phyloP scores from a whole-genome alignment of 2,113 vertebrate genomes.

The Donacobius atricapilla region DNA sequence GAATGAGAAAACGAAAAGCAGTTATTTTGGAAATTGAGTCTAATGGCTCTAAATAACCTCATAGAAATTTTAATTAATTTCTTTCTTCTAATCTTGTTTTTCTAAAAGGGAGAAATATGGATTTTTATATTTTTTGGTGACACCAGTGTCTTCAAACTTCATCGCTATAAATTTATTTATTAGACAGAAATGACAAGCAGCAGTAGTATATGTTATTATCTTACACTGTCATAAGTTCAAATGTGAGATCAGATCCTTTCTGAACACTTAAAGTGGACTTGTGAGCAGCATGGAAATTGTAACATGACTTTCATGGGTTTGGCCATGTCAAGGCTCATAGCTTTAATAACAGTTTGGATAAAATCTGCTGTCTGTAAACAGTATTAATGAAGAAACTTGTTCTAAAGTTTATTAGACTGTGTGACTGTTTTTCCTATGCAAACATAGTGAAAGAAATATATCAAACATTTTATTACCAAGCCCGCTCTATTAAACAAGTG shows the following conservation, averaged over 20 bases:
- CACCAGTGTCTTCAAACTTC: neutral
- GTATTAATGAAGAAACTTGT: neutral
- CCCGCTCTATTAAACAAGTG: neutral
- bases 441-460: neutral
- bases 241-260: neutral
- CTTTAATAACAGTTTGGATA: neutral
- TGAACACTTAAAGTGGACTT: neutral
- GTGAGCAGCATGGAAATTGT: neutral
- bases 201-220: neutral
- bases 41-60: neutral
- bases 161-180: neutral
- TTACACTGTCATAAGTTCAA: neutral
- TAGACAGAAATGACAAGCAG: neutral
- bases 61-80: neutral
- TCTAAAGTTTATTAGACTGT: neutral
- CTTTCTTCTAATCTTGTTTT: neutral
- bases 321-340: neutral
- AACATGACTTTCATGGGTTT: neutral
- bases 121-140: neutral
- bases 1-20: slow-evolving; percentile 12
- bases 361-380: neutral
- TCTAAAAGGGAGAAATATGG: neutral
- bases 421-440: neutral
- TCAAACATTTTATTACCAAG: neutral
- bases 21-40: neutral